Evolutionary conservation across 2,797 vertebrate species (phyloP).

Genomic region (Ceryle rudis): DNA sequence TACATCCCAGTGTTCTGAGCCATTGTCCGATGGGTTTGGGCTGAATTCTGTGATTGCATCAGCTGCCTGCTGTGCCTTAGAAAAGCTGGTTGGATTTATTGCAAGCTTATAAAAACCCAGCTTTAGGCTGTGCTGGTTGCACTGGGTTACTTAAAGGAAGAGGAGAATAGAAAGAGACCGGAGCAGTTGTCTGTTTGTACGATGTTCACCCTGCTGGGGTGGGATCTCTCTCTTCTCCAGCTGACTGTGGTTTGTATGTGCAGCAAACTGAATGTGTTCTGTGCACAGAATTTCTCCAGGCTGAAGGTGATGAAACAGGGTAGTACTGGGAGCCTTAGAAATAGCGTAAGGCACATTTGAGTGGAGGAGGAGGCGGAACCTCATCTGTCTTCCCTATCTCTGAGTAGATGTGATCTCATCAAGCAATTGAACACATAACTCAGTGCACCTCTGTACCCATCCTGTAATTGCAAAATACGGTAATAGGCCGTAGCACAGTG

Average conservation of each 20-base stretch:
- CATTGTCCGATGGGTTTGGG: background rate
- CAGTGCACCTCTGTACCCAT: background rate
- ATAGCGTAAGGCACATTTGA: background rate
- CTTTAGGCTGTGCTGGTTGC: background rate
- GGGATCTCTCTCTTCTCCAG: background rate
- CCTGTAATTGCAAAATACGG: background rate
- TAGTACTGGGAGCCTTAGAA: background rate
- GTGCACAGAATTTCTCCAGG: background rate
- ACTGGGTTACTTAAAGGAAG: background rate
- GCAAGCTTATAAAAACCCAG: background rate
- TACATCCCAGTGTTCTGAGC: background rate
- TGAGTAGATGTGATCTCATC: background rate
- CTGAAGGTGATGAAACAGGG: background rate
- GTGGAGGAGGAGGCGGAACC: background rate
- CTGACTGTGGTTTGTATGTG: background rate
- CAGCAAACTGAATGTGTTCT: background rate
- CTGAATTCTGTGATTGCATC: constrained; percentile 18
- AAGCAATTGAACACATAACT: background rate
- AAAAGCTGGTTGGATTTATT: constrained; percentile 38
- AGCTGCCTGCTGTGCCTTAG: constrained; percentile 27
- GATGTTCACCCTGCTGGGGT: background rate
- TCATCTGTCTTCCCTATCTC: background rate
- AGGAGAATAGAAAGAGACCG: background rate
- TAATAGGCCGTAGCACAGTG: background rate
- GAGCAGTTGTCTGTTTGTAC: background rate